A percentile compares a stretch with the other conserved stretches of the same genome.
Evolutionary conservation across 1,140 invertebrate species (phyloP).

Genomic region (Hydropsyche tenuis): DNA sequence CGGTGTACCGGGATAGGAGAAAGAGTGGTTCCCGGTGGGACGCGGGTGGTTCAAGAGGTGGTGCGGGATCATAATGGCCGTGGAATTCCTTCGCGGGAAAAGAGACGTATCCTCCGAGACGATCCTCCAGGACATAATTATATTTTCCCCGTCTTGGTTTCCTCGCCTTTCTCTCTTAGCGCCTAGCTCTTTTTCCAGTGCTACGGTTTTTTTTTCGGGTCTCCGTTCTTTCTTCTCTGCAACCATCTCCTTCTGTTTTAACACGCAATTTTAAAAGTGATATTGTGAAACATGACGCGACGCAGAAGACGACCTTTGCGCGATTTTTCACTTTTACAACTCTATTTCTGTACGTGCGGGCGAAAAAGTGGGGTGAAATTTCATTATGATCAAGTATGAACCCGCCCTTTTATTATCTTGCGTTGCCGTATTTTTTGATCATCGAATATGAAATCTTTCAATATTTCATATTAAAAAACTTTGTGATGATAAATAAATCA

Average conservation of each 20-base stretch:
- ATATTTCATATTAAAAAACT: neutral
- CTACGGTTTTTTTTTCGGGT: neutral
- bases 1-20: no score
- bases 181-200: neutral
- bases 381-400: no score
- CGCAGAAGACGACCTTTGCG: constrained; percentile 8
- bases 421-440: no score
- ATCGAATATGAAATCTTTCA: no score
- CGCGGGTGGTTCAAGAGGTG: neutral
- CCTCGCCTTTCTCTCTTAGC: neutral
- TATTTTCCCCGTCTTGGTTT: constrained; percentile 19
- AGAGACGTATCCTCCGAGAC: constrained; percentile 9
- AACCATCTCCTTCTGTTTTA: neutral
- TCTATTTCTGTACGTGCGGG: neutral
- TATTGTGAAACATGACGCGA: constrained; percentile 18
- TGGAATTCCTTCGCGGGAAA: constrained; percentile 13
- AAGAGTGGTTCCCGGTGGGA: neutral
- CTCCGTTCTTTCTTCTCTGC: neutral
- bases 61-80: constrained; percentile 4
- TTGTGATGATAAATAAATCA: no score
- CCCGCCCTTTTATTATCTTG: no score
- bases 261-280: constrained; percentile 21
- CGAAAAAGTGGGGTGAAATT: neutral
- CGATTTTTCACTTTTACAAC: constrained; percentile 18
- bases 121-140: constrained; percentile 20